phyloP scores from a whole-genome alignment of 2,113 vertebrate species.

The Malaclemys terrapin region DNA sequence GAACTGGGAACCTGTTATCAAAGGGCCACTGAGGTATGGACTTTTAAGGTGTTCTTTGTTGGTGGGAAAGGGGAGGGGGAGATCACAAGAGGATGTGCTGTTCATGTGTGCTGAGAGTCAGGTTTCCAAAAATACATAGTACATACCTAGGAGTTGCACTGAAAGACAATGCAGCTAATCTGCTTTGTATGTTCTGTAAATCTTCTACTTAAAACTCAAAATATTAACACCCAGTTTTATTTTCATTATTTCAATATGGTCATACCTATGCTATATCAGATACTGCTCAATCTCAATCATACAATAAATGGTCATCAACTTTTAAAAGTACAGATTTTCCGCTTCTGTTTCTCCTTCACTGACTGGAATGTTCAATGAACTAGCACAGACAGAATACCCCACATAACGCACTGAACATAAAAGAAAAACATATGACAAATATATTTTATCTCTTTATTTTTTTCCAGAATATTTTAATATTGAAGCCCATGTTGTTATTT shows the following conservation, averaged over 20 bases:
- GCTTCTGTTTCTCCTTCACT: neutral
- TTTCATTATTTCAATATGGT: slow-evolving; percentile 40
- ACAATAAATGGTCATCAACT: neutral
- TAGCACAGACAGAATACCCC: slow-evolving; percentile 31
- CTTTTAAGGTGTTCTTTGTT: neutral
- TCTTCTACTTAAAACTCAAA: slow-evolving; percentile 40
- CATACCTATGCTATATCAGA: slow-evolving; percentile 20
- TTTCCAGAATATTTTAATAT: slow-evolving; percentile 81
- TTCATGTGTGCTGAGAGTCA: rapidly evolving
- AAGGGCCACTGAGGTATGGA: neutral
- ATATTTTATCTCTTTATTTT: slow-evolving; percentile 84
- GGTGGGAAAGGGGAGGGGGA: neutral
- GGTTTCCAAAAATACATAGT: neutral
- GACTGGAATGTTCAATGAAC: neutral
- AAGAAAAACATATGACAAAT: slow-evolving; percentile 68
- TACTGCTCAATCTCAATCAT: slow-evolving; percentile 10
- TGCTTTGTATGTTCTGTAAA: slow-evolving; percentile 15
- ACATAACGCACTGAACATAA: slow-evolving; percentile 60
- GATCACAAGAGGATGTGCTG: rapidly evolving
- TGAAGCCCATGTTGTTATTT: slow-evolving; percentile 81
- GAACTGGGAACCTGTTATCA: neutral
- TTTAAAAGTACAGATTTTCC: neutral
- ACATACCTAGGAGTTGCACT: neutral
- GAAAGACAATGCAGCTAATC: neutral
- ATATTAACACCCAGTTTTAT: slow-evolving; percentile 47